Base-by-base conservation (phyloP, 2,113 vertebrate species). In the Atherinomorus stipes region DNA sequence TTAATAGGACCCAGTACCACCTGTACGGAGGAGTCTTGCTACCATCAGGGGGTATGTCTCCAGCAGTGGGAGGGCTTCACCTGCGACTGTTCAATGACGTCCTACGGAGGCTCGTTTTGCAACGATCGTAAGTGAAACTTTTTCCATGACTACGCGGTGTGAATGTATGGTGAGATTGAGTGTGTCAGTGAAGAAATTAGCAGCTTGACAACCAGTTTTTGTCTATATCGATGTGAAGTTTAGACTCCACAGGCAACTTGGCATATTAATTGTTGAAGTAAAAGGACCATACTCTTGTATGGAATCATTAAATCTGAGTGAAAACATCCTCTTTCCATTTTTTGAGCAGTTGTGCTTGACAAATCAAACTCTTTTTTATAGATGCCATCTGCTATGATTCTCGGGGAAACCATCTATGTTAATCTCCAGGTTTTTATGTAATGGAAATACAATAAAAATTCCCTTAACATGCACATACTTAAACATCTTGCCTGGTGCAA, bases 21-120 rank as follows among this genome's bases (percentile, higher is more conserved):
- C 90, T 98, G 96, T 93, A 95, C 95, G 84, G 96, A 97, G 91
- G 96, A 97, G 64, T 97, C 96, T 37, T 98, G 96, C 90, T 95
- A 95, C 89, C 96, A 97, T 92, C 96, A 96, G 93, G 96, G 96
- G 60, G 95, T 97, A 84, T 98, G 96, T 94, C 91, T 98, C 89
- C 96, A 98, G 91, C 96, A 97, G 85, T 98, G 96, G 96, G 96
- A 97, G 63, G 96, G 96, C 91, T 97, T 96, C 91, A 94, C 94
- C 45, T 98, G 96, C 18, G 96, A 98, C 92, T 98, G 96, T 88
- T 95, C 91, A 81, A 97, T 98, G 96, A 97, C 96, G 91, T 94
- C 94, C 91, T 93, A 94, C 54, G 93, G 93, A 70, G 93, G 94
- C 83, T 92, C 94, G 13, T 93, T 93, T 40, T 94, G 94, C 90